Evolutionary conservation across 2,888 invertebrate species (phyloP), one percentile per base, ranked within the genome.

Genomic region (Cataglyphis altisquamis): DNA sequence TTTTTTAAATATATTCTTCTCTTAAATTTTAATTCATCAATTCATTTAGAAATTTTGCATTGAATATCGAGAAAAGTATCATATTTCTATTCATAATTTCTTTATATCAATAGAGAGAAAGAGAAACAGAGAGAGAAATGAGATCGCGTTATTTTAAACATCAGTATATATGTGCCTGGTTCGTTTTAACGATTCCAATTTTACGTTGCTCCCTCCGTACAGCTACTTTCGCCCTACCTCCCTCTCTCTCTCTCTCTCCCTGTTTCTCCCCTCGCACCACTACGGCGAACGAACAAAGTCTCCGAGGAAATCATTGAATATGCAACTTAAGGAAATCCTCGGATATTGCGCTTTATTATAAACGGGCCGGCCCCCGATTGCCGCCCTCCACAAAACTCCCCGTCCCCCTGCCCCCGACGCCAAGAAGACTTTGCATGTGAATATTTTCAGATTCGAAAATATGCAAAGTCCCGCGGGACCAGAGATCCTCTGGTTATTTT

Each of bases 301-400:
- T 97, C 97, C 95, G 96, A 97, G 97, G 97, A 97, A 97, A 97
- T 97, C 97, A 97, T 96, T 96, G 96, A 96, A 96, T 97, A 97
- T 96, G 96, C 96, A 96, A 96, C 96, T 96, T 94, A 94, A 93
- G 94, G 90, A 94, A 94, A 94, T 94, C 94, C 94, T 92, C 90
- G 94, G 92, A 94, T 94, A 94, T 94, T 94, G 93, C 94, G 93
- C 94, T 94, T 94, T 94, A 94, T 94, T 94, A 94, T 94, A 93
- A 94, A 94, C 93, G 92, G 90, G 90, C 89, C 88, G 73, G 77
- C 77, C 84, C 81, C 83, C 83, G 74, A 66, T 70, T 6, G 48
- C 84, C 84, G 55, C 83, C 73, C 84, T 72, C 82, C 72, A 60
- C 83, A 72, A 82, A 84, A 77, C 84, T 83, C 63, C 45, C 29